These are phyloP conservation scores for Apostichopus parvimensis DNA, from an alignment of 35 echinoderm and acorn worm species.

Conservation along the genomic window DNA sequence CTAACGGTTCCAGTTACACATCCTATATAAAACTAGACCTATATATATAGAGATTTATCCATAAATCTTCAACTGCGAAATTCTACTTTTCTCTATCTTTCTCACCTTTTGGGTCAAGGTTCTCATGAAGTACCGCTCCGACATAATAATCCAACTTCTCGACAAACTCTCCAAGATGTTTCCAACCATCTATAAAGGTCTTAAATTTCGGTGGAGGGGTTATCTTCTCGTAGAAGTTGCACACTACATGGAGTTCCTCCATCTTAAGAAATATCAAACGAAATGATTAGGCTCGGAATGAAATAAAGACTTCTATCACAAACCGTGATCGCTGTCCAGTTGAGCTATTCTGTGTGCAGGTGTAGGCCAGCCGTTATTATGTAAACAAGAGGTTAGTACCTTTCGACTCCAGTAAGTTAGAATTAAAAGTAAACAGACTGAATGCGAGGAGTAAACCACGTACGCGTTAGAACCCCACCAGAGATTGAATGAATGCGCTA, in stretches of 20 bases:
- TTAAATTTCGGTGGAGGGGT: constrained; percentile 77
- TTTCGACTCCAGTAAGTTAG: no score
- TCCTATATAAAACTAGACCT: no score
- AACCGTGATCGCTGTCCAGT: background rate
- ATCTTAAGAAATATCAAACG: background rate
- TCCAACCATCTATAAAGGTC: constrained; percentile 85
- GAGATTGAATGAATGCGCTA: background rate
- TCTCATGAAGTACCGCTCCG: constrained; percentile 73
- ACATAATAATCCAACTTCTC: constrained; percentile 83
- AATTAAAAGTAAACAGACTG: background rate
- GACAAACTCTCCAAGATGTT: constrained; percentile 70
- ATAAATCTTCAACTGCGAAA: no score
- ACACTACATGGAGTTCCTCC: constrained; percentile 58
- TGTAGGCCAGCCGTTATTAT: background rate
- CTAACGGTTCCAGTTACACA: no score
- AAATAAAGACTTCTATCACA: background rate
- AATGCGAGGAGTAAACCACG: background rate
- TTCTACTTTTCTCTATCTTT: background rate
- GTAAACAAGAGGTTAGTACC: background rate
- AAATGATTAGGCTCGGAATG: background rate
- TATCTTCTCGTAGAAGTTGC: constrained; percentile 96
- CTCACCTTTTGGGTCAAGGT: constrained; percentile 80
- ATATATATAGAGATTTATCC: no score
- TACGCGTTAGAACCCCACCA: background rate
- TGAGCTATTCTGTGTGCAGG: background rate